phyloP scores from a whole-genome alignment of 2,113 vertebrate genomes.

The Dasypus novemcinctus region DNA sequence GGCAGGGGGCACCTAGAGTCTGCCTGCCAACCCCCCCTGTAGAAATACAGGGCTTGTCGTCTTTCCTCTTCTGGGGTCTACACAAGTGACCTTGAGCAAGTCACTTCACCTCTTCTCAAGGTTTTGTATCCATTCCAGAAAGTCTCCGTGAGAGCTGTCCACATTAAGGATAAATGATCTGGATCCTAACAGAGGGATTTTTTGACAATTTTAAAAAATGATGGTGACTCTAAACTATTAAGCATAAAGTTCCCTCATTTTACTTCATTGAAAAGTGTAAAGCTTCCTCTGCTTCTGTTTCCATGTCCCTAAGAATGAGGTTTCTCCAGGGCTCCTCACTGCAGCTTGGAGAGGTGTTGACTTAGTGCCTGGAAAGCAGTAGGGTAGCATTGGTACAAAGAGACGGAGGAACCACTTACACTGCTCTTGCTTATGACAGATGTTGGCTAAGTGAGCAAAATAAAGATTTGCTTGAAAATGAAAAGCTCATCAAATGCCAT shows the following conservation, averaged over 20 bases:
- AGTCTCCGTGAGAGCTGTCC: background rate
- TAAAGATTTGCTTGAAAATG: conserved; percentile 21
- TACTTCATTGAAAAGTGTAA: background rate
- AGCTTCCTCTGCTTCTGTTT: background rate
- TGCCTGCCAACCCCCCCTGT: background rate
- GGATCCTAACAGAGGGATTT: background rate
- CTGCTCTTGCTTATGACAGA: background rate
- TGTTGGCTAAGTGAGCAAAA: conserved; percentile 39
- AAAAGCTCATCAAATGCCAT: conserved; percentile 19
- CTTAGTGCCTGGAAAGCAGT: background rate
- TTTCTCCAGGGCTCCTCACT: background rate
- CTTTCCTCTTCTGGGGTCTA: background rate
- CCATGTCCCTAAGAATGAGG: background rate
- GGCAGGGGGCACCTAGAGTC: background rate
- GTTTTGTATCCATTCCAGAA: background rate
- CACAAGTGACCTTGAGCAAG: background rate
- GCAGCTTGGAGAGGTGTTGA: background rate
- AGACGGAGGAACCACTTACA: background rate
- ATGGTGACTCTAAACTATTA: background rate
- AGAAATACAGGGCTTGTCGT: background rate
- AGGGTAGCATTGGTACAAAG: background rate
- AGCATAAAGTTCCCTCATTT: background rate
- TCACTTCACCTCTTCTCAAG: too few relatives aligned
- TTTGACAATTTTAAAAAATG: background rate
- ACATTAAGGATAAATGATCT: background rate